phyloP scores from a whole-genome alignment of 1,140 invertebrate species.

The Drosophila arawakana region DNA sequence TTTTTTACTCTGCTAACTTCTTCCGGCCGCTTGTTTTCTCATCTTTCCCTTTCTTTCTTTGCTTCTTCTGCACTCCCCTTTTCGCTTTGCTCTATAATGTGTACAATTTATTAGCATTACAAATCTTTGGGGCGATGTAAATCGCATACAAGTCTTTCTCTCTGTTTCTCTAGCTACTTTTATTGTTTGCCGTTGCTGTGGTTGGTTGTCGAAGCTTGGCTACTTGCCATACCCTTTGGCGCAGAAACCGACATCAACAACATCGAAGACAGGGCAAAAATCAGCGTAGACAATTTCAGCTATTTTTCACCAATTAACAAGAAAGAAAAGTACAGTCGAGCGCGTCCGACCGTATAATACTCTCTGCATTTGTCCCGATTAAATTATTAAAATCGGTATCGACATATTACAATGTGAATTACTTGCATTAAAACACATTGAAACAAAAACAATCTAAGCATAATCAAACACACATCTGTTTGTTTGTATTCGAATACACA shows the following conservation, averaged over 20 bases:
- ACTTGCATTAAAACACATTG: too few species aligned
- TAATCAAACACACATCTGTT: too few species aligned
- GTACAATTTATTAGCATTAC: constrained; percentile 80
- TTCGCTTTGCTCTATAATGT: constrained; percentile 56
- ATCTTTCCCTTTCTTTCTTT: background rate
- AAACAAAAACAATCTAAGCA: too few species aligned
- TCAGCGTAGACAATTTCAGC: constrained; percentile 69
- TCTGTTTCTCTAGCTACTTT: constrained; percentile 26
- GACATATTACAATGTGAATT: too few species aligned
- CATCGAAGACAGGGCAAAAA: constrained; percentile 28
- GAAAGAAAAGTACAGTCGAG: too few species aligned
- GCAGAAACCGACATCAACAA: constrained; percentile 35
- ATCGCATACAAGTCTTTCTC: constrained; percentile 49
- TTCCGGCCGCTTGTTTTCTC: background rate
- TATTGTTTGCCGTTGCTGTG: constrained; percentile 42
- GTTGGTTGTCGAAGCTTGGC: constrained; percentile 48
- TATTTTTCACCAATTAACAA: constrained; percentile 83
- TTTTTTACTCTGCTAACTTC: background rate
- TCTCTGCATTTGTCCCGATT: too few species aligned
- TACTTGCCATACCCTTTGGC: constrained; percentile 57
- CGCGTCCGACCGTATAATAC: too few species aligned
- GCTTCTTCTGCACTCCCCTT: background rate
- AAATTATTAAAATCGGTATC: too few species aligned
- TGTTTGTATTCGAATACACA: too few species aligned
- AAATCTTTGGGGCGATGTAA: constrained; percentile 74